Base-by-base conservation (phyloP, 35 echinoderm and acorn worm genomes). In the Lytechinus variegatus region DNA sequence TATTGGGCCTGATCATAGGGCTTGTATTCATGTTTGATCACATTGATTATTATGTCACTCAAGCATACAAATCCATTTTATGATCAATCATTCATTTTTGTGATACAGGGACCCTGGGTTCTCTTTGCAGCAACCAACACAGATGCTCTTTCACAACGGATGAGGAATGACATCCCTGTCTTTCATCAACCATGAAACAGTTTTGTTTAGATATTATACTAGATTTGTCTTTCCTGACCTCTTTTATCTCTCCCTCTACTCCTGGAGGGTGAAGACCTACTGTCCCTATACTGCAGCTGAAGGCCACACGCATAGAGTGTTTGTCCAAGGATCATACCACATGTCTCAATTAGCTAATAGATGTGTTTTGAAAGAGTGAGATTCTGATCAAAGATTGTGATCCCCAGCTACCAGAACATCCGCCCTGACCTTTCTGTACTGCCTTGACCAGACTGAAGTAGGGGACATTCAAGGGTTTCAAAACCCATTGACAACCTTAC, bases 271-370 rank as follows among this genome's bases (percentile, higher is more conserved):
- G 66, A 16, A n/a, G 61, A 24, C 66, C 66, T 58, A 79, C 33
- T 44, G 33, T 44, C 33, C 33, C 33, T 44, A 79, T 79, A 79
- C 19, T 79, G n/a, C 66, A 44, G 21, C 66, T 24, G 66, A 79
- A 79, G 66, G 66, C 66, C 66, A 79, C 66, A 79, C 66, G n/a
- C 66, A 79, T 79, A 7, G 66, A 24, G 19, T 79, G 66, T 79
- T 79, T 79, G 66, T 79, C 3, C 66, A 24, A 79, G 61, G 66
- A 79, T 79, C 66, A 54, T 52, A 33, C 52, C 88, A 90, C 52
- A 54, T 90, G 88, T 90, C 88, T 90, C 88, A 90, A 90, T 90
- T 90, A 90, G 88, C 88, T 90, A 54, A 90, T 90, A 90, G 88
- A 90, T 90, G 88, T 90, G 29, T 90, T 90, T 52, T 14, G 88